A percentile compares a stretch with the other conserved stretches of the same genome.
These are phyloP conservation scores for Hydrolagus affinis DNA, from an alignment of 2,113 vertebrate species.

Conservation along the genomic window DNA sequence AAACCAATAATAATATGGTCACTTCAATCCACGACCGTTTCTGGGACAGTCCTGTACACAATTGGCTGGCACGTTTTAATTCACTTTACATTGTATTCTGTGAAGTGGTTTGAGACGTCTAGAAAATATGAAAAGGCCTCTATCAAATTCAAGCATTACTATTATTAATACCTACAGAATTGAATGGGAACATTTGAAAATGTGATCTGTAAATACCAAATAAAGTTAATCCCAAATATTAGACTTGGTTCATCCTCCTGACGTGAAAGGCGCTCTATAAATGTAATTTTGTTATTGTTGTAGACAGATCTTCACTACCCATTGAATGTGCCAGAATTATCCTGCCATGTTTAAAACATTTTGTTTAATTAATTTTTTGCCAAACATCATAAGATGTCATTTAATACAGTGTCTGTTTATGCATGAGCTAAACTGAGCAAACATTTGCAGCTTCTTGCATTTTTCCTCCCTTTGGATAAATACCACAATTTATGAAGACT, in stretches of 20 bases:
- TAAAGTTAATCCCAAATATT: background rate
- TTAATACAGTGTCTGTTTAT: background rate
- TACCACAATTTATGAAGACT: background rate
- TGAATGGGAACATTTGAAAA: background rate
- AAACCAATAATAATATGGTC: no score
- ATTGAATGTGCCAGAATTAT: background rate
- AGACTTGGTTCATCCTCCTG: background rate
- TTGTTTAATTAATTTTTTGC: background rate
- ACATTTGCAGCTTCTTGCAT: background rate
- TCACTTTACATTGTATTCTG: no score
- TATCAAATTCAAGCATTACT: no score
- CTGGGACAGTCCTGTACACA: no score
- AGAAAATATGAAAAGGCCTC: no score
- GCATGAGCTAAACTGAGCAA: background rate
- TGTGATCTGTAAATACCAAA: background rate
- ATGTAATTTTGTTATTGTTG: no score
- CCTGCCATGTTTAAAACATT: background rate
- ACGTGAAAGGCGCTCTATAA: no score
- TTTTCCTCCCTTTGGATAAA: background rate
- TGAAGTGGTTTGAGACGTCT: no score
- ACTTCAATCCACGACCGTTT: no score
- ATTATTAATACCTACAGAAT: no score
- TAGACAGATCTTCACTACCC: background rate
- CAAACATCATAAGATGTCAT: background rate
- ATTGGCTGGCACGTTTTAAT: no score